Percentiles rank a stretch among this genome's conserved stretches.
Evolutionary conservation across 2,888 invertebrate species (phyloP).

Genomic region (Polia nebulosa): DNA sequence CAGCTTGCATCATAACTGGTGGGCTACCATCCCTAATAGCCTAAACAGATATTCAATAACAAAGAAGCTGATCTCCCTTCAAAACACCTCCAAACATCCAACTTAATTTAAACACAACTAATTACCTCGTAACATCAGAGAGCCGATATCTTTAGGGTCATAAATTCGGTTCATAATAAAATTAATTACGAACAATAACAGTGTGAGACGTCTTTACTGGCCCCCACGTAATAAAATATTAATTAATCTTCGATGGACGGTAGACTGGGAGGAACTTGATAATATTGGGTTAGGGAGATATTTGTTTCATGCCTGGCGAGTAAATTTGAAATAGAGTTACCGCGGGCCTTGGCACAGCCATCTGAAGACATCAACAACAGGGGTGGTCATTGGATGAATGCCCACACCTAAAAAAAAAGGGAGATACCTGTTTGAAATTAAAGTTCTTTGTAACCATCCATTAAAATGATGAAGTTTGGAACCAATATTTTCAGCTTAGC

Average conservation of each 20-base stretch:
- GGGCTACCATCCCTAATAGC: too few species aligned
- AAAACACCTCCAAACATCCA: not conserved
- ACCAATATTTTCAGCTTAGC: too few species aligned
- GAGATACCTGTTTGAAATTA: not conserved
- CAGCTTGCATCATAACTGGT: too few species aligned
- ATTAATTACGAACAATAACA: constrained; percentile 47
- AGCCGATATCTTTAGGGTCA: constrained; percentile 30
- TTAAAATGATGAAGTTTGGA: not conserved
- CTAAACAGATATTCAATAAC: too few species aligned
- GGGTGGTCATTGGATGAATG: too few species aligned
- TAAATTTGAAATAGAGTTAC: too few species aligned
- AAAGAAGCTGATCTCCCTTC: not conserved
- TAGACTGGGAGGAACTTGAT: constrained; percentile 2
- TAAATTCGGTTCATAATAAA: constrained; percentile 55
- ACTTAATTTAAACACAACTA: constrained; percentile 41
- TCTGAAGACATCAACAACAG: too few species aligned
- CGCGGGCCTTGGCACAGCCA: too few species aligned
- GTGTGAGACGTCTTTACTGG: constrained; percentile 37
- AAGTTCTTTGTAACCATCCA: not conserved
- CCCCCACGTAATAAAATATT: constrained; percentile 53
- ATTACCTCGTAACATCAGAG: constrained; percentile 31
- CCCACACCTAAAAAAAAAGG: too few species aligned
- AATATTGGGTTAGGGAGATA: constrained; percentile 20
- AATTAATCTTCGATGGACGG: constrained; percentile 53
- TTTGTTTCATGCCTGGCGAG: too few species aligned